A percentile compares a stretch with the other conserved stretches of the same genome.
phyloP scores from a whole-genome alignment of 2,113 vertebrate genomes.

The Alosa alosa region DNA sequence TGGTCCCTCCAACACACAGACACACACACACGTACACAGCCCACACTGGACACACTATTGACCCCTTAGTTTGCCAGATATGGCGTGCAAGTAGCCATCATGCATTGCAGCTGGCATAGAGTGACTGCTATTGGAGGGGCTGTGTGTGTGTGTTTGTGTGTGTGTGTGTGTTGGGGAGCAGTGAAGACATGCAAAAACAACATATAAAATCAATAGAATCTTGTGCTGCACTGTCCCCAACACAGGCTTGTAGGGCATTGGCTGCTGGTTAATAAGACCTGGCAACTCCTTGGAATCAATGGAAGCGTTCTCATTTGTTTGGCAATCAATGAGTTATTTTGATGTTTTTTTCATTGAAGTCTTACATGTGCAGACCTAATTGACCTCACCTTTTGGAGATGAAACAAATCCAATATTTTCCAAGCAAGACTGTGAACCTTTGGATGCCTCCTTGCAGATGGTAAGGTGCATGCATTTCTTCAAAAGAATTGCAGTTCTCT shows the following conservation, averaged over 20 bases:
- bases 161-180: constrained; percentile 51
- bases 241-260: constrained; percentile 65
- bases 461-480: background rate
- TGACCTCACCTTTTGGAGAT: constrained; percentile 33
- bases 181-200: constrained; percentile 64
- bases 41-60: too few species aligned
- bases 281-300: constrained; percentile 69
- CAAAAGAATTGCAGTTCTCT: background rate
- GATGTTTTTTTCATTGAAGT: constrained; percentile 52
- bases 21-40: too few species aligned
- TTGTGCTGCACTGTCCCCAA: constrained; percentile 62
- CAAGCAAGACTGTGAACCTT: constrained; percentile 23
- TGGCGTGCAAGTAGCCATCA: too few species aligned
- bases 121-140: too few species aligned
- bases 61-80: too few species aligned
- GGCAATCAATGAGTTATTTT: constrained; percentile 67
- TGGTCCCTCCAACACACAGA: too few species aligned
- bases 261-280: constrained; percentile 75
- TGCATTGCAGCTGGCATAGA: too few species aligned
- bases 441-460: background rate
- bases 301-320: constrained; percentile 61
- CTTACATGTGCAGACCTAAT: constrained; percentile 44
- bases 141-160: too few species aligned
- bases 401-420: constrained; percentile 37
- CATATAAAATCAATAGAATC: constrained; percentile 68